Percentiles rank a stretch among this genome's conserved stretches.
Evolutionary conservation across 2,113 vertebrate species (phyloP).

Genomic region (Xiphorhynchus elegans): DNA sequence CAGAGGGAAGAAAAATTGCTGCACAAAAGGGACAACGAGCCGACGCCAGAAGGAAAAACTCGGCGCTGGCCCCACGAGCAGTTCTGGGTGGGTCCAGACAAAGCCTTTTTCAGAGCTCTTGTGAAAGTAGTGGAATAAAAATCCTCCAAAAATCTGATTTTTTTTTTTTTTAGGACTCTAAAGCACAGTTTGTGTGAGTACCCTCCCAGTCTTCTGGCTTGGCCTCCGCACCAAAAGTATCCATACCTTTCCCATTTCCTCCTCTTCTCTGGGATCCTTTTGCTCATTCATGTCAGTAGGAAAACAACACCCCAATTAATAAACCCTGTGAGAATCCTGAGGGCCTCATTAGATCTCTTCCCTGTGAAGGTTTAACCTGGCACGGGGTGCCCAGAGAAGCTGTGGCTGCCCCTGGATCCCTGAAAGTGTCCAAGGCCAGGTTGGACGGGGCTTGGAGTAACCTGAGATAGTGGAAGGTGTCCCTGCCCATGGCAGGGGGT

Average conservation of each 20-base stretch:
- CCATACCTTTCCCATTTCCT: neutral
- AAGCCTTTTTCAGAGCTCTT: neutral
- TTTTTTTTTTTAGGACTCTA: neutral
- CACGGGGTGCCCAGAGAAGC: neutral
- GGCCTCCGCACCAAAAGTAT: neutral
- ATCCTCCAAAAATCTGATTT: neutral
- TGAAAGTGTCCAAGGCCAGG: neutral
- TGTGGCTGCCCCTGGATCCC: neutral
- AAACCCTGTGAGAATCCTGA: neutral
- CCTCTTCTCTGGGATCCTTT: neutral
- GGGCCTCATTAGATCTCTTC: neutral
- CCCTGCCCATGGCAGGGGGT: neutral
- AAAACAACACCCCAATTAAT: neutral
- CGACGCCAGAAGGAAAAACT: neutral
- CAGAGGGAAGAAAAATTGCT: slow-evolving; percentile 40
- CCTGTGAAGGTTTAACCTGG: neutral
- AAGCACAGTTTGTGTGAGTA: fast-evolving
- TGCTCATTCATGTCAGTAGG: fast-evolving
- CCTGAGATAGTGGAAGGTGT: neutral
- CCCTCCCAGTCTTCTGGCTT: neutral
- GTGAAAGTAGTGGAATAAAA: neutral
- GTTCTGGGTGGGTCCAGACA: slow-evolving; percentile 25
- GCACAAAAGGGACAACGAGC: slow-evolving; percentile 10
- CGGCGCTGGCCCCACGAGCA: neutral
- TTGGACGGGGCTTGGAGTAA: fast-evolving